Evolutionary conservation across 2,888 invertebrate genomes (phyloP).

Genomic region (Cantharis rustica): DNA sequence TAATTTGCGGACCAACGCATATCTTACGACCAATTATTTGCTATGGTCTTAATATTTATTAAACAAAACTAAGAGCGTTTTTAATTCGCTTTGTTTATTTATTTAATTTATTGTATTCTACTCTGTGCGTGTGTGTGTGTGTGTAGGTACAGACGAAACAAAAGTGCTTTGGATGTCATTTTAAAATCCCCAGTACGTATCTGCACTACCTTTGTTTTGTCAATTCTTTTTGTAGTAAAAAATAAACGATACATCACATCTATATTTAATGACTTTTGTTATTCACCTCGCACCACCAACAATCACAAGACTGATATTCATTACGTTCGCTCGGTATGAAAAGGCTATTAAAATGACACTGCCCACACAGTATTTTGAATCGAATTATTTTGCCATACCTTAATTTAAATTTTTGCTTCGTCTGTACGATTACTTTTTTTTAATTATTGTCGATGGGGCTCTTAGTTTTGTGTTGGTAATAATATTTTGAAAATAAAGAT

Average conservation of each 20-base stretch:
- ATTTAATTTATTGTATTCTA: not conserved
- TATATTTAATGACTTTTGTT: not conserved
- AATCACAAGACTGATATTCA: not conserved
- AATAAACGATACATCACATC: not conserved
- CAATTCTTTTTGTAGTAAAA: not conserved
- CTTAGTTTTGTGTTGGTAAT: constrained; percentile 51
- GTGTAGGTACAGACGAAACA: not conserved
- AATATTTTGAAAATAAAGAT: constrained; percentile 50
- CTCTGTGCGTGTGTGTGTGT: not conserved
- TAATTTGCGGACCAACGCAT: constrained; percentile 56
- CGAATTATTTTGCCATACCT: not conserved
- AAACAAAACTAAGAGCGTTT: constrained; percentile 50
- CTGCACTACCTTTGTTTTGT: not conserved
- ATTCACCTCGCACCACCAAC: not conserved
- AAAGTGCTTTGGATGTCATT: not conserved
- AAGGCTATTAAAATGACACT: not conserved
- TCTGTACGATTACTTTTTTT: not conserved
- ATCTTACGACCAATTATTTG: constrained; percentile 39
- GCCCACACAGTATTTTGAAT: not conserved
- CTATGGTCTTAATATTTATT: constrained; percentile 43
- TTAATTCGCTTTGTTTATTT: not conserved
- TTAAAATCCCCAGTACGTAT: not conserved
- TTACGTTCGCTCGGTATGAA: not conserved
- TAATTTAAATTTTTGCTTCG: not conserved
- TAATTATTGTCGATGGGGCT: constrained; percentile 34